Evolutionary conservation across 2,888 invertebrate species (phyloP).

Genomic region (Tetragnatha montana): DNA sequence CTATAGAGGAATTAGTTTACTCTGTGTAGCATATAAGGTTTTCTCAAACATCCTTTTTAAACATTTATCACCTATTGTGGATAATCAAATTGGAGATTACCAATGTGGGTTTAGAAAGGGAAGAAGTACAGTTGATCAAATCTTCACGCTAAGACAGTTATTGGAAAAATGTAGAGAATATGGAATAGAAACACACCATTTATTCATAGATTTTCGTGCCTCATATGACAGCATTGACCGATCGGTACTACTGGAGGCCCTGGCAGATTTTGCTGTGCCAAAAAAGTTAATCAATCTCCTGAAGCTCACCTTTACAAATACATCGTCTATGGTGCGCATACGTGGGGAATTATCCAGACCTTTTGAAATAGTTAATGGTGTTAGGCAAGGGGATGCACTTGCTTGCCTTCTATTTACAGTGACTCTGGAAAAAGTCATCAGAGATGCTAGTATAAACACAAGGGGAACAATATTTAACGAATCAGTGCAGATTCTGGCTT

Average conservation of each 20-base stretch:
- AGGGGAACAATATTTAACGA: too few species aligned
- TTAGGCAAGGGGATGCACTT: conserved; percentile 6
- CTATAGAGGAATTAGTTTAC: background rate
- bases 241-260: too few species aligned
- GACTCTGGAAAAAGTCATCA: too few species aligned
- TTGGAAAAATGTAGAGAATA: too few species aligned
- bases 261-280: background rate
- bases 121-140: conserved; percentile 9
- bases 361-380: background rate
- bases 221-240: background rate
- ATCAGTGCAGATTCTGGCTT: too few species aligned
- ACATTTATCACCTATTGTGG: too few species aligned
- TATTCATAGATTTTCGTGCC: conserved; percentile 11
- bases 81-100: too few species aligned
- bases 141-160: background rate
- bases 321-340: background rate
- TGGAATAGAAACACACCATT: conserved; percentile 15
- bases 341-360: background rate
- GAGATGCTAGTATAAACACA: too few species aligned
- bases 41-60: too few species aligned
- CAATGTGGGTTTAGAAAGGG: conserved; percentile 15
- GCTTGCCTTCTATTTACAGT: too few species aligned
- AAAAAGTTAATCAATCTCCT: conserved; percentile 10
- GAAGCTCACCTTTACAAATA: conserved; percentile 2
- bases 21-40: too few species aligned